Percentiles rank a stretch among this genome's conserved stretches.
These are phyloP conservation scores for Pituophis catenifer DNA, from an alignment of 2,113 vertebrate genomes.

Conservation along the genomic window DNA sequence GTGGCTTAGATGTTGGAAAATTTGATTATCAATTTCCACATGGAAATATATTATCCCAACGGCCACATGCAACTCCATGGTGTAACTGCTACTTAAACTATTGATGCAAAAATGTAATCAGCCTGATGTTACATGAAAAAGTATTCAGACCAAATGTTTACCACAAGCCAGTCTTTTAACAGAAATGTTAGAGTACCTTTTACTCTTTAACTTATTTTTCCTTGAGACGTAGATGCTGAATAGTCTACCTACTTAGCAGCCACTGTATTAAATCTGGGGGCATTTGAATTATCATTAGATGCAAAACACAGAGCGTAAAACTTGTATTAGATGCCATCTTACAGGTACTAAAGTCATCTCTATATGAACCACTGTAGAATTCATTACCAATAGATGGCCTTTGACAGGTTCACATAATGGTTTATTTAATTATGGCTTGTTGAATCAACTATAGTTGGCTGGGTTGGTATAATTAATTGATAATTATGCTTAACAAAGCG, in stretches of 20 bases:
- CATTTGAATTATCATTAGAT: not conserved
- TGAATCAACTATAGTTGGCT: not conserved
- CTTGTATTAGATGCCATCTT: not conserved
- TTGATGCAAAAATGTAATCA: not conserved
- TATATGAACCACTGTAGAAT: not conserved
- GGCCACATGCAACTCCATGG: no score
- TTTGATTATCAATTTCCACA: not conserved
- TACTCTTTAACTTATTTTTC: not conserved
- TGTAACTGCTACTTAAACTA: not conserved
- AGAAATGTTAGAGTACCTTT: not conserved
- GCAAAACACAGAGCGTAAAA: not conserved
- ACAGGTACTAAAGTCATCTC: not conserved
- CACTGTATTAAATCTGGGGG: not conserved
- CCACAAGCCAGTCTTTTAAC: not conserved
- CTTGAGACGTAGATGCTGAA: not conserved
- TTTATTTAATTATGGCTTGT: not conserved
- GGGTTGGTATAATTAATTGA: not conserved
- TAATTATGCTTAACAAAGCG: not conserved
- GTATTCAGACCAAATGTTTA: not conserved
- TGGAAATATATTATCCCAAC: not conserved
- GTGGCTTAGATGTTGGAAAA: not conserved
- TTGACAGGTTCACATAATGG: not conserved
- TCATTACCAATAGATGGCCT: not conserved
- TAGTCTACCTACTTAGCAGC: not conserved
- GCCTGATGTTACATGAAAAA: not conserved